phyloP scores from a whole-genome alignment of 1,140 invertebrate species.

The Drosophila orosa region DNA sequence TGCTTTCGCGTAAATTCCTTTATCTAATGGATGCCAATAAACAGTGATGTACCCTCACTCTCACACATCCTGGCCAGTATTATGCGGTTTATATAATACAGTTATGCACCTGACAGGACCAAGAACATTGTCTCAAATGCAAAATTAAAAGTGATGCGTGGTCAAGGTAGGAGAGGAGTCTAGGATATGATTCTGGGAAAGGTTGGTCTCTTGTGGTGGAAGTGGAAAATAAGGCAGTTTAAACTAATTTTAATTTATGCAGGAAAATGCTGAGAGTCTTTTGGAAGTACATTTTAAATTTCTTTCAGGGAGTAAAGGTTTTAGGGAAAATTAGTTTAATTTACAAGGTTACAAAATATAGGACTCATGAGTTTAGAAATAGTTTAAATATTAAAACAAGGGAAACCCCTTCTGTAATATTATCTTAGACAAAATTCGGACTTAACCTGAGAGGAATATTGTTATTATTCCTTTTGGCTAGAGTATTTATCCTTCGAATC shows the following conservation, averaged over 20 bases:
- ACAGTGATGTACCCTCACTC: slow-evolving; percentile 32
- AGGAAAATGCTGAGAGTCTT: slow-evolving; percentile 27
- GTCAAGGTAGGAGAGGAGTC: neutral
- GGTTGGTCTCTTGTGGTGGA: neutral
- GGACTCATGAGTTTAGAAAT: neutral
- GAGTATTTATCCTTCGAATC: slow-evolving; percentile 41
- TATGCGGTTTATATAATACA: slow-evolving; percentile 49
- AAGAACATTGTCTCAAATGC: slow-evolving; percentile 65
- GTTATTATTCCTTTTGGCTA: neutral
- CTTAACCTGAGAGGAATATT: neutral
- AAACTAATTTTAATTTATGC: slow-evolving; percentile 78
- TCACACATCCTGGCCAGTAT: slow-evolving; percentile 5
- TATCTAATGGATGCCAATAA: slow-evolving; percentile 81
- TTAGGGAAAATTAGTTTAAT: too few relatives aligned
- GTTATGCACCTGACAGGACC: slow-evolving; percentile 69
- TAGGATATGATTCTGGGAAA: neutral
- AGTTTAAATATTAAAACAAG: too few relatives aligned
- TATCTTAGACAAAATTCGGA: neutral
- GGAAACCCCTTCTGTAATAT: neutral
- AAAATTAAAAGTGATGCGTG: slow-evolving; percentile 78
- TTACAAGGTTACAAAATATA: neutral
- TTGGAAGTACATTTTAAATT: slow-evolving; percentile 1
- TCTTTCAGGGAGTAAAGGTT: too few relatives aligned
- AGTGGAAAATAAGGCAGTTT: slow-evolving; percentile 15
- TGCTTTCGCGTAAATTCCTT: slow-evolving; percentile 71